These are phyloP conservation scores for Malacoraja senta DNA, from an alignment of 2,797 vertebrate genomes.

Conservation along the genomic window DNA sequence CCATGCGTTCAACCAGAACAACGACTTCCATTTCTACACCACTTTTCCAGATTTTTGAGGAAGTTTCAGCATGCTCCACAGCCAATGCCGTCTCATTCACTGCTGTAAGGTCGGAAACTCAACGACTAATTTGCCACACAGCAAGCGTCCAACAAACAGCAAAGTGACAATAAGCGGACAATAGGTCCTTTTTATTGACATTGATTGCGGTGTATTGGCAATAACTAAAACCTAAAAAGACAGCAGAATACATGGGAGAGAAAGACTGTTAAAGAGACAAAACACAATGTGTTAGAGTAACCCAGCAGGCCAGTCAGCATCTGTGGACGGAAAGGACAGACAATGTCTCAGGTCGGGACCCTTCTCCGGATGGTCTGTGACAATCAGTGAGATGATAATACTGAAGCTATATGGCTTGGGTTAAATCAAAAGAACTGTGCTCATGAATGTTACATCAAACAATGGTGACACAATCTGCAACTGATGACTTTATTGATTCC, in stretches of 20 bases:
- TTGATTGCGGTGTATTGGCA: background rate
- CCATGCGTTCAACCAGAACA: background rate
- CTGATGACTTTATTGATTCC: background rate
- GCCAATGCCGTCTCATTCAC: background rate
- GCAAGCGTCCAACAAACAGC: background rate
- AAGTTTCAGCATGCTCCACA: background rate
- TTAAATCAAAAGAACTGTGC: background rate
- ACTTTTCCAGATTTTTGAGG: background rate
- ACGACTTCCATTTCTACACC: background rate
- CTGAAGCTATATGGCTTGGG: background rate
- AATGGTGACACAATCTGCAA: background rate
- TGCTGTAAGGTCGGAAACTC: background rate
- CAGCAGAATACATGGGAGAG: background rate
- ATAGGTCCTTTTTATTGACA: background rate
- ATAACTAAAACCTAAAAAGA: background rate
- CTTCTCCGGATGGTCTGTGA: too few relatives aligned
- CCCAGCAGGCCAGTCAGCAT: too few relatives aligned
- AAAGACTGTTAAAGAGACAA: background rate
- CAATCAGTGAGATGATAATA: background rate
- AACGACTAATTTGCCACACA: background rate
- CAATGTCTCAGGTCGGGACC: too few relatives aligned
- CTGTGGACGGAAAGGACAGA: too few relatives aligned
- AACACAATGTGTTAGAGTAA: too few relatives aligned
- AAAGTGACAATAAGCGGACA: background rate
- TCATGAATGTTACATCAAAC: background rate